These are phyloP conservation scores for Anas georgica DNA, from an alignment of 2,797 vertebrate species.

Conservation along the genomic window DNA sequence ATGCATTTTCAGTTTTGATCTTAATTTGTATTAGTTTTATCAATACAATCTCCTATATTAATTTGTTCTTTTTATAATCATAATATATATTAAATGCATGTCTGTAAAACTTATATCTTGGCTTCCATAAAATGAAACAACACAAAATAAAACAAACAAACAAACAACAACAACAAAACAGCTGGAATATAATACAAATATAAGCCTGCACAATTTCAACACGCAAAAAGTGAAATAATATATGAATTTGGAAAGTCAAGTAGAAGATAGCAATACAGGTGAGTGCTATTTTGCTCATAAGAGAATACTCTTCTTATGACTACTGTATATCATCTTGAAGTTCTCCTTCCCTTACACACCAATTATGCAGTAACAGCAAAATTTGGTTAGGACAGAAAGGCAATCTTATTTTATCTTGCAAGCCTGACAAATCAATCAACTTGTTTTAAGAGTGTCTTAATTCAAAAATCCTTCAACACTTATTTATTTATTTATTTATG, in stretches of 20 bases:
- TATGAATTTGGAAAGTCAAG: neutral
- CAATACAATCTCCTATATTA: neutral
- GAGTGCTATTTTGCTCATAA: neutral
- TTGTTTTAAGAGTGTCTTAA: neutral
- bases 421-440: slow-evolving; percentile 1
- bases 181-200: neutral
- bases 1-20: neutral
- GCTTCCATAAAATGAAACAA: neutral
- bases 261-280: neutral
- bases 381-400: neutral
- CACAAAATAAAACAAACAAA: neutral
- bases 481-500: neutral
- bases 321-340: neutral
- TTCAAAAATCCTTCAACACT: neutral
- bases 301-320: neutral
- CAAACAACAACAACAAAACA: neutral
- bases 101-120: neutral
- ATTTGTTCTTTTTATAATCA: neutral
- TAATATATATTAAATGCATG: neutral
- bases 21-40: neutral
- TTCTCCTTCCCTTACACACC: neutral
- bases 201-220: slow-evolving; percentile 6
- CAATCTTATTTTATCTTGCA: slow-evolving; percentile 7
- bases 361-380: neutral
- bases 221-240: neutral